Base-by-base conservation (phyloP, 2,113 vertebrate genomes). In the Clarias batrachus region DNA sequence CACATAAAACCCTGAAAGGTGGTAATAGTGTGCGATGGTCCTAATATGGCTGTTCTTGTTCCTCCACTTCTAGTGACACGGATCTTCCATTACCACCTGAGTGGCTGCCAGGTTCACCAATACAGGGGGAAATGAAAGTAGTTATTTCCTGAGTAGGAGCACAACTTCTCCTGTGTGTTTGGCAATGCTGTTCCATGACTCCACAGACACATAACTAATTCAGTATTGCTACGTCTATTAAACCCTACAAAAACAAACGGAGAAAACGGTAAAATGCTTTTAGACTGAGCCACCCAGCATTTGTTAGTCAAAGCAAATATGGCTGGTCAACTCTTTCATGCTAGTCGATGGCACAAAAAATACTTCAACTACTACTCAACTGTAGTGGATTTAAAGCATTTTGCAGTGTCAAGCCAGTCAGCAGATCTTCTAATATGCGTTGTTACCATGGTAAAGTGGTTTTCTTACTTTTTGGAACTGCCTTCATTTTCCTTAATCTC, bases 131-230 rank as follows among this genome's bases (percentile, higher is more conserved):
- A 93, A 92, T 90, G 80, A 92, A 87, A 89, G 81, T 92, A 91
- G 93, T 94, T 93, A 92, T 90, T 95, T 94, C 92, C 90, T 92
- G 91, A 92, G 92, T 93, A 87, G 91, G 87, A 93, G 87, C 68
- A 79, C 92, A 91, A 81, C 80, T 91, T 83, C 90, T 92, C 81
- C 83, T 86, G 85, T 68, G 79, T 63, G 66, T 86, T 71, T 76
- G 82, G 87, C 81, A 90, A 91, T 76, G 79, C 23, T 23, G 16
- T 82, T 88, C 27, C 89, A 88, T 82, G 85, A 87, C 88, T 30
- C 6, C 66, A 87, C 52, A 76, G 86, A 56, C 82, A 85, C 88
- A 73, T 84, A 66, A 86, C 86, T 88, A 92, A 89, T 68, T 86
- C 74, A 56, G 52, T 85, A 85, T 90, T 82, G 85, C 60, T 87